phyloP scores from a whole-genome alignment of 2,797 vertebrate species.

The Peromyscus eremicus region DNA sequence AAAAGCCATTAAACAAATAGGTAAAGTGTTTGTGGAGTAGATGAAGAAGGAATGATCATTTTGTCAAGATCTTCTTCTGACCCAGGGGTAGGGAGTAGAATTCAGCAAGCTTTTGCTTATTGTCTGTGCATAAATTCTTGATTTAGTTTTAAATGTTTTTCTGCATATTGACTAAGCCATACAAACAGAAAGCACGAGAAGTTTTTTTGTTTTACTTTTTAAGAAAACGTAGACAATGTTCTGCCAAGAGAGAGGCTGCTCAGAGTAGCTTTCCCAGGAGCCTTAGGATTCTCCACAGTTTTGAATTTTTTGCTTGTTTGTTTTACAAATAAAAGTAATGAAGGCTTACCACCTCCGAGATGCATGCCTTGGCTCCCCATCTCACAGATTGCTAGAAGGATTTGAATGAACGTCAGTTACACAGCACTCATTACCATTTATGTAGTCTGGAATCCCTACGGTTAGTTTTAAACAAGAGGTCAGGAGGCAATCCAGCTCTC shows the following conservation, averaged over 20 bases:
- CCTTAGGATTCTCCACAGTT: not conserved
- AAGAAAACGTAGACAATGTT: conserved; percentile 48
- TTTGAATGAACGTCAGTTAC: not conserved
- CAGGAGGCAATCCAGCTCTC: conserved; percentile 76
- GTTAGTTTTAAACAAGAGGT: conserved; percentile 72
- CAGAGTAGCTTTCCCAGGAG: not conserved
- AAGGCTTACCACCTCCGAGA: conserved; percentile 54
- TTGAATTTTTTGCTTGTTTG: conserved; percentile 50
- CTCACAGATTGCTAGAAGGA: conserved; percentile 38
- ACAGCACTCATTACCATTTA: not conserved
- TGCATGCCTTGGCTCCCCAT: not conserved
- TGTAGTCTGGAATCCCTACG: not conserved
- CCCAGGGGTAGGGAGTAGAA: not conserved
- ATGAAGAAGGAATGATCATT: conserved; percentile 10
- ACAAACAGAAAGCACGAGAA: not conserved
- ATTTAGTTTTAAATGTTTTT: not conserved
- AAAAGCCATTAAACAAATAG: conserved; percentile 47
- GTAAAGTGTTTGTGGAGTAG: conserved; percentile 2
- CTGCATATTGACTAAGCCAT: not conserved
- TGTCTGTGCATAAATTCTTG: not conserved
- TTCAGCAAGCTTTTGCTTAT: not conserved
- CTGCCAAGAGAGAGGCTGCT: not conserved
- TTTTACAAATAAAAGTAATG: conserved; percentile 46
- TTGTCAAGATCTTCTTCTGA: not conserved
- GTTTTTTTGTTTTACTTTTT: not conserved